Percentiles rank a stretch among this genome's conserved stretches.
Conservation (phyloP, 2,888 invertebrate genomes). For the Cryptus viduatorius region DNA sequence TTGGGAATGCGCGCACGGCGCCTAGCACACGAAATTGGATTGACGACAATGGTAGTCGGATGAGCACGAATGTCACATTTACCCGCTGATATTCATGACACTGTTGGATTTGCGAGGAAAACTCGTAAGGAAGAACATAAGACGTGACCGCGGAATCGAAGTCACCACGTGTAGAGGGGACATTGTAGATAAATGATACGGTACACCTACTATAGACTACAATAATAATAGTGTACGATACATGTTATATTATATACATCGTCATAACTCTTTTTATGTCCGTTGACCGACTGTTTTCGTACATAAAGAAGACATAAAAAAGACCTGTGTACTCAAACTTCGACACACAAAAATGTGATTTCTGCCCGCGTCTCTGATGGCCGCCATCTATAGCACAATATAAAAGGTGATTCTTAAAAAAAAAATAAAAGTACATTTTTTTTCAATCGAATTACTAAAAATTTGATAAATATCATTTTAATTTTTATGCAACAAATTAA, state of each 20-base stretch:
- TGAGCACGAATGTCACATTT: constrained; percentile 28
- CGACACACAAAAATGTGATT: too few relatives aligned
- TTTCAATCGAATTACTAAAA: too few relatives aligned
- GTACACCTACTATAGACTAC: too few relatives aligned
- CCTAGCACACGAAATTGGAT: constrained; percentile 1
- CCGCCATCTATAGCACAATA: too few relatives aligned
- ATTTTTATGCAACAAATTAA: not conserved
- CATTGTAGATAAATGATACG: not conserved
- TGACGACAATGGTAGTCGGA: constrained; percentile 23
- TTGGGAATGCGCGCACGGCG: not conserved
- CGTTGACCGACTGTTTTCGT: too few relatives aligned
- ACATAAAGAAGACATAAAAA: too few relatives aligned
- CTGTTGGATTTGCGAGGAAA: constrained; percentile 1
- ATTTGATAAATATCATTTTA: too few relatives aligned
- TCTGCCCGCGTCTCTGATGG: too few relatives aligned
- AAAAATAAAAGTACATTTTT: too few relatives aligned
- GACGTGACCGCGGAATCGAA: constrained; percentile 25
- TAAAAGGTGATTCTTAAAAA: too few relatives aligned
- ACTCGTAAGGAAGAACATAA: not conserved
- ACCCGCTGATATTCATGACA: constrained; percentile 11
- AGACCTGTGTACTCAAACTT: too few relatives aligned
- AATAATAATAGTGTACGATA: not conserved
- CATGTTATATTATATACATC: not conserved
- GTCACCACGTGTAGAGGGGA: not conserved
- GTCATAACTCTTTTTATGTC: not conserved